Evolutionary conservation across 1,140 invertebrate species (phyloP).

Genomic region (Lethrus apterus): DNA sequence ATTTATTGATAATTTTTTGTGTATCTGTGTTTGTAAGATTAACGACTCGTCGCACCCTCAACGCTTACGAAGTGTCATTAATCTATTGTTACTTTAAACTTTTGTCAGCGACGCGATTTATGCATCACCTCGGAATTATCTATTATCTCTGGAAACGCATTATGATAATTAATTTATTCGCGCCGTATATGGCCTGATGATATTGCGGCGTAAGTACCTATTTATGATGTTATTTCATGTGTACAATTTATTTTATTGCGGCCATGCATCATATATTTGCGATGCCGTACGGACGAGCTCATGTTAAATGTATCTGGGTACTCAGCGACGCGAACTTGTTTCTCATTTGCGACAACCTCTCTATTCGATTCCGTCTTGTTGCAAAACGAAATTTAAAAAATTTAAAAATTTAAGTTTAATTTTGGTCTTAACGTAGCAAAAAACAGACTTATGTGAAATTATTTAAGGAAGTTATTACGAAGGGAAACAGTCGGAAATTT

Average conservation of each 20-base stretch:
- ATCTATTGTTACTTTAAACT: constrained; percentile 9
- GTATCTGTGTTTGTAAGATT: no score
- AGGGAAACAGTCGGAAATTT: constrained; percentile 4
- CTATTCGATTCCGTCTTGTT: no score
- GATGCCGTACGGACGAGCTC: constrained; percentile 6
- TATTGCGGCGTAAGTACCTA: constrained; percentile 15
- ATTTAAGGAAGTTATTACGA: no score
- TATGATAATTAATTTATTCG: constrained; percentile 16
- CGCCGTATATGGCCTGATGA: constrained; percentile 15
- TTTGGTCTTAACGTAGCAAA: no score
- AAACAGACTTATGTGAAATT: no score
- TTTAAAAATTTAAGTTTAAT: no score
- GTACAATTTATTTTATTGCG: constrained; percentile 13
- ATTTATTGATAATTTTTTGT: no score
- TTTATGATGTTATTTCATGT: constrained; percentile 14
- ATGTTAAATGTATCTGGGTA: constrained; percentile 13
- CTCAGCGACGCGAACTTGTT: constrained; percentile 2
- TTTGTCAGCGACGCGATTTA: background rate
- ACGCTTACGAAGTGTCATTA: background rate
- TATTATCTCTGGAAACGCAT: constrained; percentile 5
- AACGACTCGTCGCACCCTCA: background rate
- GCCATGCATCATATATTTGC: constrained; percentile 9
- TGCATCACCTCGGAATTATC: background rate
- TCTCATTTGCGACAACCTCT: background rate
- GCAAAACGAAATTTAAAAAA: no score